Conservation (phyloP, 2,113 vertebrate species). For the Pavo muticus region DNA sequence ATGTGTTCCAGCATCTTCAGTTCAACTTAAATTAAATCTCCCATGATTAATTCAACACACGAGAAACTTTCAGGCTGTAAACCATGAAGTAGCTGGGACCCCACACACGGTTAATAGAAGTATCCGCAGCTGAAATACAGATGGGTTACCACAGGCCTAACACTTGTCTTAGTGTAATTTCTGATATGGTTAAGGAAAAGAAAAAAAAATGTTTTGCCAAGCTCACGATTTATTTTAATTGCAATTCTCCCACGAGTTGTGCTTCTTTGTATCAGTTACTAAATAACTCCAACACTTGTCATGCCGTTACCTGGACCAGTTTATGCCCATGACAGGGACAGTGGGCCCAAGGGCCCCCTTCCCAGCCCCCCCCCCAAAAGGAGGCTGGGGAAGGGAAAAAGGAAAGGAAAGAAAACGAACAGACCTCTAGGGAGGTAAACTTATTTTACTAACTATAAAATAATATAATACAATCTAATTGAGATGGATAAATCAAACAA, state of each 20-base stretch:
- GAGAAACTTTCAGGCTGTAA: conserved; percentile 1
- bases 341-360: too few relatives aligned
- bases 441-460: too few relatives aligned
- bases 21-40: conserved; percentile 4
- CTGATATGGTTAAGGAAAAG: neutral
- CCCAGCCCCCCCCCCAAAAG: too few relatives aligned
- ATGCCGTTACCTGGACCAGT: too few relatives aligned
- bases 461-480: too few relatives aligned
- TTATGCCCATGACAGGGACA: too few relatives aligned
- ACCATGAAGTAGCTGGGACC: neutral
- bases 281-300: conserved; percentile 4
- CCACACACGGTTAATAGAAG: conserved; percentile 30
- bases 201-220: conserved; percentile 20
- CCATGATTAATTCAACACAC: conserved; percentile 20
- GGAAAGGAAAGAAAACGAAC: too few relatives aligned
- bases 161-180: neutral
- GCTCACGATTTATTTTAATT: conserved; percentile 50
- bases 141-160: conserved; percentile 26
- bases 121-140: conserved; percentile 35
- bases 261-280: conserved; percentile 14
- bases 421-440: too few relatives aligned
- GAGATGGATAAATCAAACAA: too few relatives aligned
- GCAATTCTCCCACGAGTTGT: neutral
- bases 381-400: too few relatives aligned
- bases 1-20: conserved; percentile 11